Evolutionary conservation across 2,113 vertebrate genomes (phyloP), one percentile per base, ranked within the genome.

Genomic region (Athene noctua): DNA sequence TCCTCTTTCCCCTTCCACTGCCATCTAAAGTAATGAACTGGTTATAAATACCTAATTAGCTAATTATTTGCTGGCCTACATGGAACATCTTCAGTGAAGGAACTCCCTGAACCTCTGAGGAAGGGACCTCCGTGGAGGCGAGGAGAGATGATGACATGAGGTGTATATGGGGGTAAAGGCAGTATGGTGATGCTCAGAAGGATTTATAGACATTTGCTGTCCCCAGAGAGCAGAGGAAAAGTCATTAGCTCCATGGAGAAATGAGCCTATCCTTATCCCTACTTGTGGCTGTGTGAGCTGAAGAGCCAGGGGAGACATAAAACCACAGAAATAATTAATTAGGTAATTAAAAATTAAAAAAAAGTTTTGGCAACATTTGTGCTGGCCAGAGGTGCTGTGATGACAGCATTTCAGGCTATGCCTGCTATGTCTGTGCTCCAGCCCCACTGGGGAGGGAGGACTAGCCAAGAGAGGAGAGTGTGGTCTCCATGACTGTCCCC

Each of bases 1-100:
- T 89, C 85, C 83, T 94, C 38, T 72, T 95, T 92, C 21, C 13
- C 29, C 27, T 96, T 93, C 75, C 32, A 82, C 79, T 90, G 55
- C 72, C 67, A 78, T 90, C 26, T 23, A 85, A 97, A 95, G 82
- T 75, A 91, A 97, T 93, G 92, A 95, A 91, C 91, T 97, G 72
- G 32, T 95, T 97, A 93, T 93, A 96, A 97, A 96, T 97, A 94
- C 86, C 93, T 98, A 98, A 98, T 98, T 98, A 98, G 96, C 94
- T 98, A 96, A 97, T 98, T 98, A 98, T 92, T 97, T 96, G 68
- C 72, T 95, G 81, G 83, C 91, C 92, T 97, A 94, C 57, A 82
- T 94, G 93, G 96, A 96, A 94, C 49, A 40, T 80, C 67, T 95
- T 95, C 91, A 84, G 63, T 77, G 57, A 83, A 87, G 92, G 94